Conservation (phyloP, 2,888 invertebrate species). For the Drosophila colorata region DNA sequence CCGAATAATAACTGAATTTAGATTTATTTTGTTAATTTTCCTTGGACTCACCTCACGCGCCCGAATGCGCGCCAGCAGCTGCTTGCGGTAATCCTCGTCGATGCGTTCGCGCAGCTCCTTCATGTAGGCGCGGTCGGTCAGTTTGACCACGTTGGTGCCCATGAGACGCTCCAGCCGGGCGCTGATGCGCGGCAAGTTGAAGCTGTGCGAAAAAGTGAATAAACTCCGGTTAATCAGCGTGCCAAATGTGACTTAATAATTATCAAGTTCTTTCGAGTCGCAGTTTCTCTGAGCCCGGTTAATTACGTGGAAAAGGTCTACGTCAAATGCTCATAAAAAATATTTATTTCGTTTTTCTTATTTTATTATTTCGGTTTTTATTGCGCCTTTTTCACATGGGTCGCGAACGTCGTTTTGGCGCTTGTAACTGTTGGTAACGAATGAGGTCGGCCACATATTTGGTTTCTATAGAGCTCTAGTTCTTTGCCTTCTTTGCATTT, state of each 20-base stretch:
- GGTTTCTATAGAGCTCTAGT: constrained; percentile 74
- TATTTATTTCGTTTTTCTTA: constrained; percentile 10
- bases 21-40: neutral
- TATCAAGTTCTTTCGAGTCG: neutral
- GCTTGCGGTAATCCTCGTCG: constrained; percentile 87
- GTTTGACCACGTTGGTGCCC: constrained; percentile 87
- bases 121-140: constrained; percentile 89
- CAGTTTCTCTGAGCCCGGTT: neutral
- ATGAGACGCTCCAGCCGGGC: constrained; percentile 84
- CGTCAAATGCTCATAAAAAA: constrained; percentile 11
- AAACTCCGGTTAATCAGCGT: constrained; percentile 22
- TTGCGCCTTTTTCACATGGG: constrained; percentile 41
- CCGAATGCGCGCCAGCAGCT: constrained; percentile 87
- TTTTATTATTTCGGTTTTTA: constrained; percentile 13
- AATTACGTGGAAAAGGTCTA: neutral
- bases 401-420: constrained; percentile 65
- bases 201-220: constrained; percentile 67
- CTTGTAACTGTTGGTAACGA: constrained; percentile 78
- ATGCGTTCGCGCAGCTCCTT: constrained; percentile 87
- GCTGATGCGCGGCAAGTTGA: constrained; percentile 85
- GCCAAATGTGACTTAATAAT: constrained; percentile 13
- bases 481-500: constrained; percentile 37
- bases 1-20: neutral
- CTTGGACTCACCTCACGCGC: constrained; percentile 86
- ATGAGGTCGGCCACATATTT: constrained; percentile 74